A percentile compares a stretch with the other conserved stretches of the same genome.
Evolutionary conservation across 2,113 vertebrate species (phyloP).

Genomic region (Lepus europaeus): DNA sequence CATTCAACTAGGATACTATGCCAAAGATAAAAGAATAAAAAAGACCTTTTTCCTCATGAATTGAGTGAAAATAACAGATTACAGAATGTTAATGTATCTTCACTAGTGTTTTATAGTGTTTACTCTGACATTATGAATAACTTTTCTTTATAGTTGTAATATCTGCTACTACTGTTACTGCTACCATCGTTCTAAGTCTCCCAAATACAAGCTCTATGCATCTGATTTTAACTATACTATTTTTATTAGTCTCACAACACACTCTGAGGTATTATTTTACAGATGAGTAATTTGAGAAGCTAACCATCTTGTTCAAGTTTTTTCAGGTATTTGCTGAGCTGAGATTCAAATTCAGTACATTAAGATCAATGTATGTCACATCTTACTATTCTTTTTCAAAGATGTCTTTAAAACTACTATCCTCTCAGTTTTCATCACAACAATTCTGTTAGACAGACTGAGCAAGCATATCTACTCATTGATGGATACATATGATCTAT

Average conservation of each 20-base stretch:
- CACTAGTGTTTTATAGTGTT: neutral
- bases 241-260: neutral
- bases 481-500: neutral
- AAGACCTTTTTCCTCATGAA: neutral
- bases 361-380: neutral
- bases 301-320: neutral
- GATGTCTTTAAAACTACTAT: neutral
- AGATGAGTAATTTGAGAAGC: neutral
- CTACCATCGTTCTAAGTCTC: too few species aligned
- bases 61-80: neutral
- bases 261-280: neutral
- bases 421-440: neutral
- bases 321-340: neutral
- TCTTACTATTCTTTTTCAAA: neutral
- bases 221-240: neutral
- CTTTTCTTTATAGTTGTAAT: neutral
- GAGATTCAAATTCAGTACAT: neutral
- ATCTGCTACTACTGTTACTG: neutral
- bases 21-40: neutral
- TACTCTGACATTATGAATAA: neutral
- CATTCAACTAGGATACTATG: neutral
- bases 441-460: neutral
- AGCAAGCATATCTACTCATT: neutral
- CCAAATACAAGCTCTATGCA: neutral
- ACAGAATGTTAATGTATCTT: neutral